phyloP scores from a whole-genome alignment of 1,140 invertebrate species.

The Melipona quadrifasciata region DNA sequence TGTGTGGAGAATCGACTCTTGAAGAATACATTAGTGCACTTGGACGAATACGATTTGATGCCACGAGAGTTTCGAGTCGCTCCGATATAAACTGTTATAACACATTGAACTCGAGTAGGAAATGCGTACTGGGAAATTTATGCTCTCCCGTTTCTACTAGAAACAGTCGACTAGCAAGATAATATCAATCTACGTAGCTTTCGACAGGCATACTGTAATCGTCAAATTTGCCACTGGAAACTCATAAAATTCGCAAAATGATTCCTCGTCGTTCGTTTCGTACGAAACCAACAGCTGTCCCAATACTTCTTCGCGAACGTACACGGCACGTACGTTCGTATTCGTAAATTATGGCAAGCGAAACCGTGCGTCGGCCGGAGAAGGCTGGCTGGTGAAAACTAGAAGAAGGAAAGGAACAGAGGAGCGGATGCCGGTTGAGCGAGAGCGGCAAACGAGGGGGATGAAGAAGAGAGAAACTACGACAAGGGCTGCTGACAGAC shows the following conservation, averaged over 20 bases:
- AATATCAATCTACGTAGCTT: neutral
- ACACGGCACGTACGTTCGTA: neutral
- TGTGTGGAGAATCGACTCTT: slow-evolving; percentile 2
- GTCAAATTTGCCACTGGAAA: neutral
- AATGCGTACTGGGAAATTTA: neutral
- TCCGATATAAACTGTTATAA: slow-evolving; percentile 36
- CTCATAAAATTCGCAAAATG: neutral
- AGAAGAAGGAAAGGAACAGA: neutral
- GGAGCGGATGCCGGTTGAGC: slow-evolving; percentile 15
- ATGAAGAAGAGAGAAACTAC: slow-evolving; percentile 69
- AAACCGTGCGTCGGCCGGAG: slow-evolving; percentile 5
- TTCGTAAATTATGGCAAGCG: slow-evolving; percentile 58
- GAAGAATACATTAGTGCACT: slow-evolving; percentile 46
- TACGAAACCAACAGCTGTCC: too few relatives aligned
- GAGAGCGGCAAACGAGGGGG: slow-evolving; percentile 35
- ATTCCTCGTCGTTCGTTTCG: neutral
- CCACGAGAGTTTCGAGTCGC: slow-evolving; percentile 3
- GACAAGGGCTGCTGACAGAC: slow-evolving; percentile 76
- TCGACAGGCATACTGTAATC: neutral
- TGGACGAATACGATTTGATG: slow-evolving; percentile 30
- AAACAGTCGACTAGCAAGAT: neutral
- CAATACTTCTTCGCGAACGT: neutral
- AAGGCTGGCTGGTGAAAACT: neutral
- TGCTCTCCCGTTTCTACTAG: neutral
- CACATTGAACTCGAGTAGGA: neutral